phyloP scores from a whole-genome alignment of 2,113 vertebrate genomes.

The Vanacampus margaritifer region DNA sequence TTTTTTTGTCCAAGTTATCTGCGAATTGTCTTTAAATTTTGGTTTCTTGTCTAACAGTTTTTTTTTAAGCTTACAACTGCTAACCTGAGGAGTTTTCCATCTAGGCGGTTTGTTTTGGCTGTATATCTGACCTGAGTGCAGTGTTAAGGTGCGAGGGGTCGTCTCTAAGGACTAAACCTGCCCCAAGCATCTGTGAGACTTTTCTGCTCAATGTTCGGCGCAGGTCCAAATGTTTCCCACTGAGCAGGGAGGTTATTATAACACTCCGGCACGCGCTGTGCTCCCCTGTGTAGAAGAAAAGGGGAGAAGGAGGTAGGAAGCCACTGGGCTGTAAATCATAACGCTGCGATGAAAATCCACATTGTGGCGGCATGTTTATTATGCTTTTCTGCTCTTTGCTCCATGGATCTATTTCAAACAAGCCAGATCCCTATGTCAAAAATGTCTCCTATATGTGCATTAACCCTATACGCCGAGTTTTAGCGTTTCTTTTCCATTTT shows the following conservation, averaged over 20 bases:
- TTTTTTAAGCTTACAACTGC: no score
- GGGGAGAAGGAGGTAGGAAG: constrained; percentile 57
- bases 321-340: constrained; percentile 63
- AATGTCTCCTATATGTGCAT: constrained; percentile 29
- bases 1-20: no score
- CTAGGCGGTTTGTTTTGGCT: no score
- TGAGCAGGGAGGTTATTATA: constrained; percentile 52
- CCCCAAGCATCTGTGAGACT: constrained; percentile 26
- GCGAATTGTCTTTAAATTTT: no score
- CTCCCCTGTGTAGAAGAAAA: constrained; percentile 30
- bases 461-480: constrained; percentile 18
- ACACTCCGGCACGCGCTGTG: constrained; percentile 53
- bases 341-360: constrained; percentile 58
- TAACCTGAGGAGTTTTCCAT: no score
- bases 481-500: neutral
- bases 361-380: constrained; percentile 64
- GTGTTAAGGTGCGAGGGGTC: constrained; percentile 23
- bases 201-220: constrained; percentile 13
- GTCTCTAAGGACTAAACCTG: constrained; percentile 42
- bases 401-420: constrained; percentile 53
- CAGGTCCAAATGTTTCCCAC: constrained; percentile 43
- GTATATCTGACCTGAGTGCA: constrained; percentile 14
- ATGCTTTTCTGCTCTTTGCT: constrained; percentile 54
- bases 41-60: no score
- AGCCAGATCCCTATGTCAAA: constrained; percentile 43